These are phyloP conservation scores for Ephestia elutella DNA, from an alignment of 1,140 invertebrate species.

Conservation along the genomic window DNA sequence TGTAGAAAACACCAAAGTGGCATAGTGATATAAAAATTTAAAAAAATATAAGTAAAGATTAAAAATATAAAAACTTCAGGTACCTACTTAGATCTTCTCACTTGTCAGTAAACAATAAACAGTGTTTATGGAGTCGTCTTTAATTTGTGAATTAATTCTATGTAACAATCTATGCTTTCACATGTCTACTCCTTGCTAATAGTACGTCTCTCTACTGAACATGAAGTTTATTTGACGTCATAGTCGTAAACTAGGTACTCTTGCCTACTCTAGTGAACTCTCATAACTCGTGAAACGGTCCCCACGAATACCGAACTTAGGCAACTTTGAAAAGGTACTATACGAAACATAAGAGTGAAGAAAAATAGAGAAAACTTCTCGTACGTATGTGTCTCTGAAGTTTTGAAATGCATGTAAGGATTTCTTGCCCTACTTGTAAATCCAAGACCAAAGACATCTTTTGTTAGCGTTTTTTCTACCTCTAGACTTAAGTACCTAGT, in stretches of 20 bases:
- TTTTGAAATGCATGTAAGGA: background rate
- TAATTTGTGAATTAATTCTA: too few species aligned
- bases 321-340: conserved; percentile 1
- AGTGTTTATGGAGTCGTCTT: too few species aligned
- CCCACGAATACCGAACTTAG: conserved; percentile 2
- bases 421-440: background rate
- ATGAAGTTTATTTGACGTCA: conserved; percentile 6
- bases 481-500: too few species aligned
- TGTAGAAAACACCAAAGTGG: too few species aligned
- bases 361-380: background rate
- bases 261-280: conserved; percentile 7
- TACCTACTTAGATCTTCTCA: too few species aligned
- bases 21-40: too few species aligned
- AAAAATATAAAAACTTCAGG: too few species aligned
- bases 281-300: conserved; percentile 8
- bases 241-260: conserved; percentile 7
- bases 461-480: too few species aligned
- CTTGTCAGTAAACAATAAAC: too few species aligned
- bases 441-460: too few species aligned
- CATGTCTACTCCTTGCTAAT: background rate
- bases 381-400: background rate
- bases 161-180: too few species aligned
- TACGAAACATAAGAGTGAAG: background rate
- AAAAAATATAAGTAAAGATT: too few species aligned
- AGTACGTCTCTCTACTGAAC: background rate